A percentile compares a stretch with the other conserved stretches of the same genome.
Conservation (phyloP, 2,888 invertebrate genomes). For the Coelinius sp. region DNA sequence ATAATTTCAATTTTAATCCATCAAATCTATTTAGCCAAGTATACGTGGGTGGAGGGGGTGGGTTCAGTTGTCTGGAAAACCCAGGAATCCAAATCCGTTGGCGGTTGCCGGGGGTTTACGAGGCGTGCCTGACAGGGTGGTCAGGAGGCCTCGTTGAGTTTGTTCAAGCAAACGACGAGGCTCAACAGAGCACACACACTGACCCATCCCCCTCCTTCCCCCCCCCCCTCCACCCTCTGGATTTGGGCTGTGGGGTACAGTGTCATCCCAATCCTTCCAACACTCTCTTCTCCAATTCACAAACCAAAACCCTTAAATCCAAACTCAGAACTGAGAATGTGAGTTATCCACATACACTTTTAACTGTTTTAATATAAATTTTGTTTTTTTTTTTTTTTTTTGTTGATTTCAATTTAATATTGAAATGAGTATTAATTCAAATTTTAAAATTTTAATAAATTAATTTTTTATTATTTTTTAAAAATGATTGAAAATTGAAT, state of each 20-base stretch:
- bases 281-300: slow-evolving; percentile 33
- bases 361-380: slow-evolving; percentile 34
- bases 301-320: slow-evolving; percentile 37
- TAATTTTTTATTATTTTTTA: too few species aligned
- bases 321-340: slow-evolving; percentile 26
- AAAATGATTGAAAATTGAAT: too few species aligned
- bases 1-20: background rate
- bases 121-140: slow-evolving; percentile 56
- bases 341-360: slow-evolving; percentile 42
- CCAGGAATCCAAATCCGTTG: slow-evolving; percentile 49
- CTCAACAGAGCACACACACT: slow-evolving; percentile 53
- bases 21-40: slow-evolving; percentile 42
- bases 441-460: too few species aligned
- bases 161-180: slow-evolving; percentile 56
- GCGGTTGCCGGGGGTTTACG: slow-evolving; percentile 48
- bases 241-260: slow-evolving; percentile 35
- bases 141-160: slow-evolving; percentile 57
- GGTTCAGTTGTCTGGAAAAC: slow-evolving; percentile 48
- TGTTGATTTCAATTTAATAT: background rate
- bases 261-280: slow-evolving; percentile 34
- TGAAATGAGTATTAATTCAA: too few species aligned
- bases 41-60: slow-evolving; percentile 14
- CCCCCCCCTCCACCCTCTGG: too few species aligned
- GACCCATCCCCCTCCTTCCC: slow-evolving; percentile 20
- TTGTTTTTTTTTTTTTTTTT: slow-evolving; percentile 1